Conservation (phyloP, 2,113 vertebrate genomes). For the Lophius piscatorius region DNA sequence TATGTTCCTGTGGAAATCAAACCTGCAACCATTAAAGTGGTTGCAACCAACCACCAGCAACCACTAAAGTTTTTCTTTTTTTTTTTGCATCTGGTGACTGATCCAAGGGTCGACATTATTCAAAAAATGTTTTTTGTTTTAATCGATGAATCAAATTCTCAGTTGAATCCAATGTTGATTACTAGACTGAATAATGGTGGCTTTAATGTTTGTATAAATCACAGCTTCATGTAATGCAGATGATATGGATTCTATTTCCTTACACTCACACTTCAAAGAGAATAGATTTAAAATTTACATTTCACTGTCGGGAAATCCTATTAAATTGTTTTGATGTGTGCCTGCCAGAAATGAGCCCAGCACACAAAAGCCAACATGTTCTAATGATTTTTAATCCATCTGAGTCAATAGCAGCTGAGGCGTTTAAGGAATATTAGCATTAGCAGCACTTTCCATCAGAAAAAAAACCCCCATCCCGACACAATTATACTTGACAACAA, state of each 20-base stretch:
- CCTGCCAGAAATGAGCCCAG: constrained; percentile 65
- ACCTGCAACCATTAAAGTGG: too few species aligned
- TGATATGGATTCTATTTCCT: constrained; percentile 60
- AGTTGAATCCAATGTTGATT: not conserved
- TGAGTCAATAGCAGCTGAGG: constrained; percentile 67
- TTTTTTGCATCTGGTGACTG: not conserved
- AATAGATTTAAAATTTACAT: constrained; percentile 55
- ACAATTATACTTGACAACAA: constrained; percentile 59
- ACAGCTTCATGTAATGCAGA: constrained; percentile 29
- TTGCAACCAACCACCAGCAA: too few species aligned
- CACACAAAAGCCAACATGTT: constrained; percentile 71
- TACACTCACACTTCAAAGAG: constrained; percentile 65
- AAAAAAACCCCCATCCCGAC: constrained; percentile 46
- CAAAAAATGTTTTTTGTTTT: not conserved
- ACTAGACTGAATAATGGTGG: constrained; percentile 19
- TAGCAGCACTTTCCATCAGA: constrained; percentile 48
- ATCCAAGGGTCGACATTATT: not conserved
- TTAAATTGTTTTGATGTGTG: constrained; percentile 63
- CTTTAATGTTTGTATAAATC: constrained; percentile 3
- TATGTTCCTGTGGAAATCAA: constrained; percentile 13
- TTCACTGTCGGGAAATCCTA: constrained; percentile 67
- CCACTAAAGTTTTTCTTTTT: too few species aligned
- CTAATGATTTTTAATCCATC: constrained; percentile 77
- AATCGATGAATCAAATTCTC: not conserved
- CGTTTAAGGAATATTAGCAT: constrained; percentile 69